Conservation (phyloP, 2,888 invertebrate genomes). For the Epinotia bilunana region DNA sequence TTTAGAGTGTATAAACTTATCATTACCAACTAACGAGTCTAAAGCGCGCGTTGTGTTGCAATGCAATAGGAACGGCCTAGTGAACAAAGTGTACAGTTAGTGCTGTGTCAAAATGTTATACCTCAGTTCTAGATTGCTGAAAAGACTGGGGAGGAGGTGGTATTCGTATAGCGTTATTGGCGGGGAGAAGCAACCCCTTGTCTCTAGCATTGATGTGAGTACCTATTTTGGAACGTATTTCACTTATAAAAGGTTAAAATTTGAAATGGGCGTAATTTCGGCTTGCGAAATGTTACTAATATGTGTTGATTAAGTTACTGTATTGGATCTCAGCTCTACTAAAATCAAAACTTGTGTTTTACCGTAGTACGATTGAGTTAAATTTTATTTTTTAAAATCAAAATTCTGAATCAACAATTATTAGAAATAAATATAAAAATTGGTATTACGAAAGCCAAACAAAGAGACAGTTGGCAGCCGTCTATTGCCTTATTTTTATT, state of each 20-base stretch:
- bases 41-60: slow-evolving; percentile 40
- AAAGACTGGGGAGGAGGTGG: slow-evolving; percentile 59
- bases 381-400: too few species aligned
- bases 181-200: slow-evolving; percentile 56
- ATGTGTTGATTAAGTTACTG: too few species aligned
- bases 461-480: too few species aligned
- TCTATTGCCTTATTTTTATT: too few species aligned
- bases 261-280: slow-evolving; percentile 3
- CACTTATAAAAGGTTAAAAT: neutral
- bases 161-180: slow-evolving; percentile 59
- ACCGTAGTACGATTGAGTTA: too few species aligned
- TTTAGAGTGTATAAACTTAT: slow-evolving; percentile 48
- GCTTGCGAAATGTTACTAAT: neutral
- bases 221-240: neutral
- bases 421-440: too few species aligned
- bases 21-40: slow-evolving; percentile 36
- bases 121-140: slow-evolving; percentile 55
- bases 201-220: slow-evolving; percentile 57
- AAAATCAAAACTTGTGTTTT: too few species aligned
- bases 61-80: slow-evolving; percentile 8
- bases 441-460: too few species aligned
- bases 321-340: too few species aligned
- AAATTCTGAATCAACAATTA: too few species aligned
- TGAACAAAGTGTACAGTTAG: slow-evolving; percentile 13
- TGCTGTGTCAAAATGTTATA: slow-evolving; percentile 62